Conservation (phyloP, 1,140 invertebrate species). For the Neodiprion pinetum region DNA sequence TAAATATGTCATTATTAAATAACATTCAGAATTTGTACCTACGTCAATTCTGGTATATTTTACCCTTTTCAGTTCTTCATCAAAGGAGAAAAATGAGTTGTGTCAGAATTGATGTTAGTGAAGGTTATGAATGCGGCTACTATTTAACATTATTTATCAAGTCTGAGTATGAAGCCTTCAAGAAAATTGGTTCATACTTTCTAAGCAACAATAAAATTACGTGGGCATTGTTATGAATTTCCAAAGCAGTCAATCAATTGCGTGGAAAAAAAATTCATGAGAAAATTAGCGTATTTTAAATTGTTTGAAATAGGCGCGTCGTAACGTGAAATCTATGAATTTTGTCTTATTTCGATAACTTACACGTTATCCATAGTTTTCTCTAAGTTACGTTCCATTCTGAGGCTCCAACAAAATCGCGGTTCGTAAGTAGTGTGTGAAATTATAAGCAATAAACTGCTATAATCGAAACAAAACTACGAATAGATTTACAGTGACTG, state of each 20-base stretch:
- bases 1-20: background rate
- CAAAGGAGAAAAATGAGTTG: too few relatives aligned
- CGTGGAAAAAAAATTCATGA: background rate
- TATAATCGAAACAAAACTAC: too few relatives aligned
- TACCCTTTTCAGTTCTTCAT: too few relatives aligned
- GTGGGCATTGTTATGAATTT: too few relatives aligned
- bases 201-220: conserved; percentile 10
- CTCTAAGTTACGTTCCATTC: conserved; percentile 56
- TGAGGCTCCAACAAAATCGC: conserved; percentile 13
- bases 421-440: background rate
- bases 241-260: background rate
- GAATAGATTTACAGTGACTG: too few relatives aligned
- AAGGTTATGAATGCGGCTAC: too few relatives aligned
- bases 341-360: conserved; percentile 31
- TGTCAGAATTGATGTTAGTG: too few relatives aligned
- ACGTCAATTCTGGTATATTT: too few relatives aligned
- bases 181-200: conserved; percentile 15
- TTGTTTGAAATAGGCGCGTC: conserved; percentile 10
- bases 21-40: background rate
- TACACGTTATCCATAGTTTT: conserved; percentile 56
- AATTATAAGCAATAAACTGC: too few relatives aligned
- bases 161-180: background rate
- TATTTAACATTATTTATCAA: too few relatives aligned
- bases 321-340: conserved; percentile 13
- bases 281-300: conserved; percentile 9